These are phyloP conservation scores for Lycopodina hypogea DNA, from an alignment of 37 sponge, comb jelly and placozoan species.

Conservation along the genomic window DNA sequence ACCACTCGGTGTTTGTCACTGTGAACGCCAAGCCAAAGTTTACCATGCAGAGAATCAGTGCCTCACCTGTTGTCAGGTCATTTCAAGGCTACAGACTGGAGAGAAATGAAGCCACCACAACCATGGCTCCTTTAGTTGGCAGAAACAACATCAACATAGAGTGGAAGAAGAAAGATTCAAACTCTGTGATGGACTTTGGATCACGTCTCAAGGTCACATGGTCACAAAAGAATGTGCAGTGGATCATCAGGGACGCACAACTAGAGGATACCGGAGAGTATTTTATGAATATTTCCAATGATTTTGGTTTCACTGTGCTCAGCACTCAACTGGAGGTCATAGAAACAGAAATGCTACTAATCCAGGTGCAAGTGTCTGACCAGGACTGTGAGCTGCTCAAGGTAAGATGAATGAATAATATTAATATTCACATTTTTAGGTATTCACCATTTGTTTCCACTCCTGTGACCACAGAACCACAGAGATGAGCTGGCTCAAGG, in stretches of 20 bases:
- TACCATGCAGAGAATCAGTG: background rate
- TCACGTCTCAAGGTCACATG: too few relatives aligned
- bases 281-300: slow-evolving; percentile 6
- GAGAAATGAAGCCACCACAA: too few relatives aligned
- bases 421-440: background rate
- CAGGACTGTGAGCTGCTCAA: background rate
- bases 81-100: too few relatives aligned
- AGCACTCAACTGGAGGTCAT: background rate
- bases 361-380: background rate
- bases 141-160: background rate
- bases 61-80: background rate
- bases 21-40: too few relatives aligned
- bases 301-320: background rate
- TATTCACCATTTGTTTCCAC: background rate
- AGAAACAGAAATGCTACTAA: background rate
- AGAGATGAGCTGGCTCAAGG: too few relatives aligned
- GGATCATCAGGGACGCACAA: background rate
- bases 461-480: too few relatives aligned
- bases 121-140: background rate
- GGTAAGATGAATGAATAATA: background rate
- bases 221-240: too few relatives aligned
- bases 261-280: background rate
- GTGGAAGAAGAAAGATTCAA: slow-evolving; percentile 1
- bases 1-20: too few relatives aligned
- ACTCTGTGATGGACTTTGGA: background rate